These are phyloP conservation scores for Pristis pectinata DNA, from an alignment of 2,797 vertebrate species.

Conservation along the genomic window DNA sequence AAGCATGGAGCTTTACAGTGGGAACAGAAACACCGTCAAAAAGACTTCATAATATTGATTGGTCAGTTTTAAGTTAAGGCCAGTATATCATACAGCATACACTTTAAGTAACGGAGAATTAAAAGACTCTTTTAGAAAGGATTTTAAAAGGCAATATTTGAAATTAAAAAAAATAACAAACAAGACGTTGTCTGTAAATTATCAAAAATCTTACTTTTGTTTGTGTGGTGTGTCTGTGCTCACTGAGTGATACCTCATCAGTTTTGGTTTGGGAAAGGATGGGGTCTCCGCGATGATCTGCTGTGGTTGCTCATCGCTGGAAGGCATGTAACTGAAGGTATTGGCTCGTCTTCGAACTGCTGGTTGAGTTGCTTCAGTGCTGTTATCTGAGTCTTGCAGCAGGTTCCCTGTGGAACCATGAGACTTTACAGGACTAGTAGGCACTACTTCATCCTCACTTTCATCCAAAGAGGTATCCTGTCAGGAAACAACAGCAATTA, in stretches of 20 bases:
- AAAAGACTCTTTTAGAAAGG: neutral
- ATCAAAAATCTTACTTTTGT: constrained; percentile 73
- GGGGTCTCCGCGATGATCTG: constrained; percentile 54
- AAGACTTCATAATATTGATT: neutral
- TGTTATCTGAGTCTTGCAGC: constrained; percentile 53
- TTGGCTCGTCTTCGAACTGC: constrained; percentile 76
- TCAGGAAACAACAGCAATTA: constrained; percentile 17
- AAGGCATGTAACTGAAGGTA: constrained; percentile 76
- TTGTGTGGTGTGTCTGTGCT: constrained; percentile 87
- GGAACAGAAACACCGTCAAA: neutral
- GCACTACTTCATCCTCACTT: constrained; percentile 46
- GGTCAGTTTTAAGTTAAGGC: neutral
- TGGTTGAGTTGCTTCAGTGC: constrained; percentile 47
- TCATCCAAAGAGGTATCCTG: constrained; percentile 62
- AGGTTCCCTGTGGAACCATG: constrained; percentile 74
- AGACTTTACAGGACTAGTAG: constrained; percentile 59
- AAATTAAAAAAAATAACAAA: neutral
- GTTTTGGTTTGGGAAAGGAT: constrained; percentile 70
- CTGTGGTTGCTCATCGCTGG: constrained; percentile 55
- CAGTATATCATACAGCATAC: neutral
- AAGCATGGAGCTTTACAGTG: neutral
- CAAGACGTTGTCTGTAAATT: neutral
- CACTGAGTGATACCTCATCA: constrained; percentile 92
- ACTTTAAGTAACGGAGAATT: neutral
- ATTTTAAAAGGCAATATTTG: neutral